These are phyloP conservation scores for Cephonodes hylas DNA, from an alignment of 2,888 invertebrate genomes.

Conservation along the genomic window DNA sequence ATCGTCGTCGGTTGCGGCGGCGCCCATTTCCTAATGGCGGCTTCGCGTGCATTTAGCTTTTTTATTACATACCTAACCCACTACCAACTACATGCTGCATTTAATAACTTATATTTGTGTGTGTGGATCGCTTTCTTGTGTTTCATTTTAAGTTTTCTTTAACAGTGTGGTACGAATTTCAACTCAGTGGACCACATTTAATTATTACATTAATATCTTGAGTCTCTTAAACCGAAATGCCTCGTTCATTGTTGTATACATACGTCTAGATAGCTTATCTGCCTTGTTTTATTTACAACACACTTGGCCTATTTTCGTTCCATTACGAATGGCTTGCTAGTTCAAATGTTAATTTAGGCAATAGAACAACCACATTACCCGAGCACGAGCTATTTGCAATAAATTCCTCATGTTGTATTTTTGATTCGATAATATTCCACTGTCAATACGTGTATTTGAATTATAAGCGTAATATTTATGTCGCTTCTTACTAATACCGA, in stretches of 20 bases:
- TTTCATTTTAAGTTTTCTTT: neutral
- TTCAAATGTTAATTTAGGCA: neutral
- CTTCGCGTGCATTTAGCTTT: conserved; percentile 73
- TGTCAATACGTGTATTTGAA: too few relatives aligned
- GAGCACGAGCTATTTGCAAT: neutral
- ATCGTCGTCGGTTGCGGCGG: conserved; percentile 52
- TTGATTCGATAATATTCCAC: too few relatives aligned
- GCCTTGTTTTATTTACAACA: neutral
- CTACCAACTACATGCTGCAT: conserved; percentile 10
- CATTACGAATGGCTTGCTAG: neutral
- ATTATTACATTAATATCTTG: neutral
- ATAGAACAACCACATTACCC: neutral
- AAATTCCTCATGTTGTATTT: neutral
- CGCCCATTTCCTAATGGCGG: conserved; percentile 76
- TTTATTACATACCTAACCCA: conserved; percentile 52
- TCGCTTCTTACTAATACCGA: too few relatives aligned
- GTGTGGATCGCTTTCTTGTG: neutral
- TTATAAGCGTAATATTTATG: too few relatives aligned
- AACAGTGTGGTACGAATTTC: neutral
- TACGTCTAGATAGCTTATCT: neutral
- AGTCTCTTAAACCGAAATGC: neutral
- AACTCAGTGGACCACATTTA: neutral
- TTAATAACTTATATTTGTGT: conserved; percentile 5
- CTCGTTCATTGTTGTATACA: neutral
- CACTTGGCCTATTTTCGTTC: neutral